These are phyloP conservation scores for Andricus quercusramuli DNA, from an alignment of 2,888 invertebrate genomes.

Conservation along the genomic window DNA sequence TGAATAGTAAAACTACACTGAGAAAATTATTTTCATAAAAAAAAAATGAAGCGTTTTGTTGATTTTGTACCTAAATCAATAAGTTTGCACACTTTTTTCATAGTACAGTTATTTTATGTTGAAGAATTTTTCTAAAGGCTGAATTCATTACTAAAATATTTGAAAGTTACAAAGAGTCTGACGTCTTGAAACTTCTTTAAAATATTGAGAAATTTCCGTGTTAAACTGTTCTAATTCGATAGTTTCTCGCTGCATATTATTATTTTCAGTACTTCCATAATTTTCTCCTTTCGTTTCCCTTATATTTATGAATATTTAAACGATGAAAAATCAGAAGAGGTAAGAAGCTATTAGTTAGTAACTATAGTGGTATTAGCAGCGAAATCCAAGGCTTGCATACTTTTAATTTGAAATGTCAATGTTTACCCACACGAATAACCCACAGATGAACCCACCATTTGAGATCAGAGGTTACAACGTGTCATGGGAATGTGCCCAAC, in stretches of 20 bases:
- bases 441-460: slow-evolving; percentile 27
- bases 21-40: too few species aligned
- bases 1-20: background rate
- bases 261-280: slow-evolving; percentile 4
- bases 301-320: slow-evolving; percentile 11
- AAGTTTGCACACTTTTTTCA: too few species aligned
- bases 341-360: slow-evolving; percentile 42
- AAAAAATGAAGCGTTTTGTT: too few species aligned
- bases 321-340: slow-evolving; percentile 14
- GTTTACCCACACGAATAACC: slow-evolving; percentile 51
- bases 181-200: background rate
- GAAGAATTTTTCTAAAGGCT: too few species aligned
- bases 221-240: slow-evolving; percentile 4
- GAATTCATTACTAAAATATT: too few species aligned
- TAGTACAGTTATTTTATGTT: too few species aligned
- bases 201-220: background rate
- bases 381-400: slow-evolving; percentile 46
- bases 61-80: too few species aligned
- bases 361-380: slow-evolving; percentile 13
- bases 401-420: slow-evolving; percentile 59
- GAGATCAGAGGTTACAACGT: slow-evolving; percentile 62
- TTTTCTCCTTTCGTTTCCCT: slow-evolving; percentile 4
- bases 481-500: slow-evolving; percentile 61
- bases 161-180: background rate
- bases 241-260: background rate